Evolutionary conservation across 2,888 invertebrate genomes (phyloP).

Genomic region (Isoperla grammatica): DNA sequence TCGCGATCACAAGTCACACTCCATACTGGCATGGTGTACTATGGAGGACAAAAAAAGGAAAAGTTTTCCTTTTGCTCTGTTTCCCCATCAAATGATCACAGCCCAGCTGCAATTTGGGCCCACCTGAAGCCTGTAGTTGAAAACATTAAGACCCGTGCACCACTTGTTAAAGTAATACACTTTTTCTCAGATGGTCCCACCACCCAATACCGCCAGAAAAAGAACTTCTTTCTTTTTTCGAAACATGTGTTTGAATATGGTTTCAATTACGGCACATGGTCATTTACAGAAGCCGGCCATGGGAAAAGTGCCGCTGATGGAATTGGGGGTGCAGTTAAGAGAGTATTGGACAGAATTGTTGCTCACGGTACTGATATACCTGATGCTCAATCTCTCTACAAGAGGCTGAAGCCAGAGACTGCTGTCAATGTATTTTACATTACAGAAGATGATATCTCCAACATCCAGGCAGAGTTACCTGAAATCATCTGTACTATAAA

Average conservation of each 20-base stretch:
- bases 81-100: slow-evolving; percentile 1
- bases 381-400: background rate
- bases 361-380: slow-evolving; percentile 8
- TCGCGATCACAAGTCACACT: background rate
- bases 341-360: background rate
- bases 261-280: slow-evolving; percentile 12
- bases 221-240: slow-evolving; percentile 7
- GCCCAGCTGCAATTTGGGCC: slow-evolving; percentile 13
- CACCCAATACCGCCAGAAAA: slow-evolving; percentile 13
- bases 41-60: background rate
- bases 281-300: slow-evolving; percentile 14
- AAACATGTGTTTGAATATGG: background rate
- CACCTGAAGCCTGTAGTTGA: slow-evolving; percentile 10
- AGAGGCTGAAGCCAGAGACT: background rate
- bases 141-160: background rate
- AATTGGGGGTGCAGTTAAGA: slow-evolving; percentile 13
- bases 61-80: slow-evolving; percentile 4
- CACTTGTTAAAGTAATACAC: background rate
- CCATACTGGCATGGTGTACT: background rate
- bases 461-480: no score
- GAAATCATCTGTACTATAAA: no score
- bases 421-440: slow-evolving; percentile 1
- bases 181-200: slow-evolving; percentile 15
- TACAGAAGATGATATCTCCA: background rate
- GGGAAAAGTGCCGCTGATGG: slow-evolving; percentile 20